Conservation (phyloP, 2,888 invertebrate genomes). For the Tortricodes alternella region DNA sequence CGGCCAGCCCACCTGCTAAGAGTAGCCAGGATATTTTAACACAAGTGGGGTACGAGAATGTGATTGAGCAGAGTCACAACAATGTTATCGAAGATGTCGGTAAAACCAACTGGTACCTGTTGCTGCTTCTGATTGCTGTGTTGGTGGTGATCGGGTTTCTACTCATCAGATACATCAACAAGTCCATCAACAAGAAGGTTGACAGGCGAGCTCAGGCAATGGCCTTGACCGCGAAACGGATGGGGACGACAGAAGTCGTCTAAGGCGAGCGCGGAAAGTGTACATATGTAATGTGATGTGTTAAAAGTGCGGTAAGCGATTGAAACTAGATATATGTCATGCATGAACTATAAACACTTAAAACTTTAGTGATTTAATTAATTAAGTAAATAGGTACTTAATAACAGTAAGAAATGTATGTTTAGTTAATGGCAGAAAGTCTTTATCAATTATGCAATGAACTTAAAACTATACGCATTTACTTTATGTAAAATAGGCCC, state of each 20-base stretch:
- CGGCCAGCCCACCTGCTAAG: neutral
- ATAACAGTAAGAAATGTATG: no score
- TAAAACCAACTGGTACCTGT: neutral
- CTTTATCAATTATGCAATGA: neutral
- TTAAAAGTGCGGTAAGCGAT: neutral
- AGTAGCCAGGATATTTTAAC: neutral
- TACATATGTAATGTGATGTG: neutral
- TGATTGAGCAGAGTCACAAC: neutral
- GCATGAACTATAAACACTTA: no score
- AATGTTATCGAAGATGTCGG: neutral
- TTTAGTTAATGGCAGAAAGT: neutral
- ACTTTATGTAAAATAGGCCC: neutral
- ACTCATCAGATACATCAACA: neutral
- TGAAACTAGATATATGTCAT: no score
- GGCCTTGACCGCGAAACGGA: neutral
- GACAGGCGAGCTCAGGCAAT: conserved; percentile 1
- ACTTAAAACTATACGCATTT: neutral
- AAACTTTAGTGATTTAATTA: no score
- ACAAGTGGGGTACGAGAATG: neutral
- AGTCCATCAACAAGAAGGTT: neutral
- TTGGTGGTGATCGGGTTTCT: neutral
- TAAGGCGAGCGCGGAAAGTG: neutral
- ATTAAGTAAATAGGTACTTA: no score
- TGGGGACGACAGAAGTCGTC: neutral
- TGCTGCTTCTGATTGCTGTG: neutral